These are phyloP conservation scores for Gallinago paraguaiae DNA, from an alignment of 2,113 vertebrate genomes.

Conservation along the genomic window DNA sequence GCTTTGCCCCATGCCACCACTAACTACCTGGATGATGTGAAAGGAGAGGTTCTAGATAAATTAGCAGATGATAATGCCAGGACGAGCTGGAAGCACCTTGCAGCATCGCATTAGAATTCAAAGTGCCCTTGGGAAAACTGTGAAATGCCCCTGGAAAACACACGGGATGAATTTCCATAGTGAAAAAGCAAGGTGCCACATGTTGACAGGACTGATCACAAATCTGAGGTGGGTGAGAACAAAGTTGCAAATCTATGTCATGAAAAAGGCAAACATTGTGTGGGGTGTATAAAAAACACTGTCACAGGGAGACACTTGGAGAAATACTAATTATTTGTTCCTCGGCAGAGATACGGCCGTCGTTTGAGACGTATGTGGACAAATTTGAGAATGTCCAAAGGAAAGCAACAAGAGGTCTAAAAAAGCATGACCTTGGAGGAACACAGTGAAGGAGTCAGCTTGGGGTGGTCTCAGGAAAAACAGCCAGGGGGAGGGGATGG, in stretches of 20 bases:
- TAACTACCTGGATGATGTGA: not conserved
- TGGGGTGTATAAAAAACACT: not conserved
- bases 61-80: not conserved
- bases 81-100: not conserved
- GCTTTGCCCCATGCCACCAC: not conserved
- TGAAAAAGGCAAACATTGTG: not conserved
- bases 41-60: not conserved
- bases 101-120: not conserved
- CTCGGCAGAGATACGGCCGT: rapidly evolving
- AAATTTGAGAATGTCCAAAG: constrained; percentile 16
- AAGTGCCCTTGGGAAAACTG: constrained; percentile 26
- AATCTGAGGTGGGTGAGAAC: not conserved
- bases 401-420: constrained; percentile 41
- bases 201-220: constrained; percentile 38
- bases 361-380: not conserved
- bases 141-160: constrained; percentile 45
- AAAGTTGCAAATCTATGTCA: not conserved
- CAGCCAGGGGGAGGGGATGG: not conserved
- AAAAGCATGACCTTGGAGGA: constrained; percentile 45
- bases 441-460: constrained; percentile 6
- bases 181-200: constrained; percentile 19
- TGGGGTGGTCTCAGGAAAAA: constrained; percentile 47
- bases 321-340: not conserved
- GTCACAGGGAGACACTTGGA: not conserved
- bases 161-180: not conserved